Base-by-base conservation (phyloP, 2,888 invertebrate species). In the Nebria salina region DNA sequence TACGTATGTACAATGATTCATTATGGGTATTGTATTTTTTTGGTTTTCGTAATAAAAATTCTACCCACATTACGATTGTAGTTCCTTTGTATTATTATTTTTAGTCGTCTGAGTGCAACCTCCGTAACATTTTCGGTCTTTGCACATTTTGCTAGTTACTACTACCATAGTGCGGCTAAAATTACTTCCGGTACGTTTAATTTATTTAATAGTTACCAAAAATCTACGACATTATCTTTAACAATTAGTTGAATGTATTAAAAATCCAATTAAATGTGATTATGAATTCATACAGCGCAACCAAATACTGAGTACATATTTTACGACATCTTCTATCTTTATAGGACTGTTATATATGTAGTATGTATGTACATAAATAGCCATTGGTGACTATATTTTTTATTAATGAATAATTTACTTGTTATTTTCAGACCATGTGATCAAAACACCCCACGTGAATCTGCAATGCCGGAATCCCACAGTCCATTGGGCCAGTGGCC, bases 401-500 rank as follows among this genome's bases (percentile, higher is more conserved):
- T 34, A 34, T 34, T 72, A 8, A 77, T 70, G 41, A 43, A 54
- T 43, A 1, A 77, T 43, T 11, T 74, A 41, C 66, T 82, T 77
- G 82, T 83, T 85, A 82, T 88, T 89, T 75, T 15, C 89, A 92
- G 91, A 87, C 86, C 90, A 87, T 91, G 91, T 88, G 91, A 91
- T 75, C 89, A 91, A 86, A 54, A 8, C 54, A 54, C 7, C 0
- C 88, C 87, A 82, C 86, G 90, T 75, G 88, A 88, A 72, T n/a
- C 73, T 43, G 42, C 42, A 25, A 90, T 85, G 89, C 90, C 86
- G 84, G 90, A 90, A 82, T 89, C 89, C 65, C 89, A 89, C 81
- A 92, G 91, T 86, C 91, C 91, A 6, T 84, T 92, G 83, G 92
- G 92, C 73, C 91, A 90, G 83, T 94, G 94, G 94, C 94, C 93